Conservation (phyloP, 1,140 invertebrate species). For the Lepidurus apus region DNA sequence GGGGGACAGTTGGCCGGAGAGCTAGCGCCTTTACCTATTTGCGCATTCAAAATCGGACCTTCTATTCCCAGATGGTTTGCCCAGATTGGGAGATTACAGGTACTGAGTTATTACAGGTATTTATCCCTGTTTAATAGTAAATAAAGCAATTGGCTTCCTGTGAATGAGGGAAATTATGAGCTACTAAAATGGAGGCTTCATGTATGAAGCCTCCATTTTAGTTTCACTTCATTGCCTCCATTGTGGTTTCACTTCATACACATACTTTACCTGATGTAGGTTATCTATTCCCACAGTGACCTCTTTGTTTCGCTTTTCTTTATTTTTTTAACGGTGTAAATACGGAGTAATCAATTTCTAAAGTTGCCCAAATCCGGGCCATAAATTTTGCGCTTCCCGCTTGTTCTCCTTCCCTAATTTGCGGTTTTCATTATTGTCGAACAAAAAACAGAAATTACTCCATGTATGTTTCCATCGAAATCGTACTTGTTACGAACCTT, state of each 20-base stretch:
- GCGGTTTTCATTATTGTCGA: not conserved
- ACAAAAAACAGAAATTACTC: not conserved
- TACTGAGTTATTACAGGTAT: too few species aligned
- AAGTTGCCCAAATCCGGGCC: not conserved
- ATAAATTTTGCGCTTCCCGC: not conserved
- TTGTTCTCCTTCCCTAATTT: not conserved
- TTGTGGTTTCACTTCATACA: not conserved
- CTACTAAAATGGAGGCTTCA: too few species aligned
- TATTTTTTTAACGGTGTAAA: not conserved
- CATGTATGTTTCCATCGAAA: not conserved
- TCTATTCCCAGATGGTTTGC: too few species aligned
- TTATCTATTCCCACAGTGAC: conserved; percentile 7
- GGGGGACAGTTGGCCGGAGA: too few species aligned
- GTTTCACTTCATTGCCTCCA: too few species aligned
- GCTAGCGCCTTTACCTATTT: too few species aligned
- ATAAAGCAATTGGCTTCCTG: too few species aligned
- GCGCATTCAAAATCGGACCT: too few species aligned
- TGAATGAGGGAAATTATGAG: too few species aligned
- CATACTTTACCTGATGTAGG: not conserved
- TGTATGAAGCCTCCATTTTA: too few species aligned
- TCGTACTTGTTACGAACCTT: conserved; percentile 7
- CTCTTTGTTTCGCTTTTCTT: not conserved
- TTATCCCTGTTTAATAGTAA: too few species aligned
- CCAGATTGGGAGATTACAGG: too few species aligned
- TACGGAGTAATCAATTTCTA: not conserved